These are phyloP conservation scores for Tipula helvola DNA, from an alignment of 2,888 invertebrate genomes.

Conservation along the genomic window DNA sequence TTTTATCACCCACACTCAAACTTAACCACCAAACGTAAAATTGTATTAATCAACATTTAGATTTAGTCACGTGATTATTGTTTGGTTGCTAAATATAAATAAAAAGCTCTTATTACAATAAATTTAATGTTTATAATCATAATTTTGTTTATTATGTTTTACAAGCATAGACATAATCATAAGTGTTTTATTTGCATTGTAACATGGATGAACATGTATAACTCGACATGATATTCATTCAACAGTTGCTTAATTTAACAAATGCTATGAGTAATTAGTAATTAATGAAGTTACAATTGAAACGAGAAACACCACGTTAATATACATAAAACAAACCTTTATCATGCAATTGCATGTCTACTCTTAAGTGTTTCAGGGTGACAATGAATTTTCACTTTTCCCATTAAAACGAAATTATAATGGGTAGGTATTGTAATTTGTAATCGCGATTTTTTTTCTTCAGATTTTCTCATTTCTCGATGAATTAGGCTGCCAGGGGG, in stretches of 20 bases:
- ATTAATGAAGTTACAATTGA: neutral
- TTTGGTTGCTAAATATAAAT: neutral
- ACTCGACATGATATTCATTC: neutral
- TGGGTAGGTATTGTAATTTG: too few species aligned
- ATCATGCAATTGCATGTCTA: neutral
- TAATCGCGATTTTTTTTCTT: too few species aligned
- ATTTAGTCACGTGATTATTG: neutral
- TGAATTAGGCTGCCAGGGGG: too few species aligned
- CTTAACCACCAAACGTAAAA: neutral
- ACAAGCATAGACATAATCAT: neutral
- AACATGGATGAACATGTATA: neutral
- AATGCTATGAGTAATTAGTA: neutral
- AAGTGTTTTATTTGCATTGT: neutral
- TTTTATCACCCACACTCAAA: neutral
- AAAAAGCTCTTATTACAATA: neutral
- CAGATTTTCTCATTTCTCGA: too few species aligned
- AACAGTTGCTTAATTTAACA: neutral
- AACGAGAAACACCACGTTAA: neutral
- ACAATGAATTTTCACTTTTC: too few species aligned
- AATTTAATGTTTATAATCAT: neutral
- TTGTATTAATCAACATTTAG: neutral
- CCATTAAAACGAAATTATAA: too few species aligned
- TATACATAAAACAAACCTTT: neutral
- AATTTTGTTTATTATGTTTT: neutral
- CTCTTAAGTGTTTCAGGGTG: neutral